A percentile compares a stretch with the other conserved stretches of the same genome.
These are phyloP conservation scores for Polydrusus pterygomalis DNA, from an alignment of 2,888 invertebrate genomes.

Conservation along the genomic window DNA sequence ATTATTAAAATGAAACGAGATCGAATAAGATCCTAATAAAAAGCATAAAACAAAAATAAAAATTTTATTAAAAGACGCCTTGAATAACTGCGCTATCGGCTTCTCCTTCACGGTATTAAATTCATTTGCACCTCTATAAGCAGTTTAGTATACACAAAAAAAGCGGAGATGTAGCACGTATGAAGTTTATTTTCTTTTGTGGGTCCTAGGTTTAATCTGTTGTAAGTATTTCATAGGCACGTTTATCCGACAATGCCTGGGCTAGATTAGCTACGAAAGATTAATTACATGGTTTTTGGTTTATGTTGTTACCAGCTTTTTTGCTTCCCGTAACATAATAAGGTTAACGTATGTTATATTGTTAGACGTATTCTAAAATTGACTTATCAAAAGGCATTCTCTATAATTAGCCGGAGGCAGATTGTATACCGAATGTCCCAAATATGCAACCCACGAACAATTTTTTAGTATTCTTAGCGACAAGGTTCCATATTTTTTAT, in stretches of 20 bases:
- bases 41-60: too few relatives aligned
- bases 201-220: conserved; percentile 52
- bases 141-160: conserved; percentile 27
- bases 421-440: too few relatives aligned
- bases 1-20: too few relatives aligned
- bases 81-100: background rate
- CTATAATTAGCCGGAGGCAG: background rate
- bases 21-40: background rate
- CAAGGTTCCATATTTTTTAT: too few relatives aligned
- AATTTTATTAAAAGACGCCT: background rate
- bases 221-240: conserved; percentile 54
- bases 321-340: conserved; percentile 25
- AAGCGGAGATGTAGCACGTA: conserved; percentile 46
- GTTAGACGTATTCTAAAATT: conserved; percentile 1
- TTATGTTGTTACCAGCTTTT: conserved; percentile 53
- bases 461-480: too few relatives aligned
- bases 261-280: conserved; percentile 49
- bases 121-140: conserved; percentile 48
- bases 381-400: conserved; percentile 2
- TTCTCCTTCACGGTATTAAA: conserved; percentile 1
- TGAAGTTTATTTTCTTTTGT: conserved; percentile 51
- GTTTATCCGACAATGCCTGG: conserved; percentile 47
- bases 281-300: conserved; percentile 53
- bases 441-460: too few relatives aligned
- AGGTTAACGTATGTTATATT: background rate